Conservation (phyloP, 2,797 vertebrate species). For the Leptoclinus maculatus region DNA sequence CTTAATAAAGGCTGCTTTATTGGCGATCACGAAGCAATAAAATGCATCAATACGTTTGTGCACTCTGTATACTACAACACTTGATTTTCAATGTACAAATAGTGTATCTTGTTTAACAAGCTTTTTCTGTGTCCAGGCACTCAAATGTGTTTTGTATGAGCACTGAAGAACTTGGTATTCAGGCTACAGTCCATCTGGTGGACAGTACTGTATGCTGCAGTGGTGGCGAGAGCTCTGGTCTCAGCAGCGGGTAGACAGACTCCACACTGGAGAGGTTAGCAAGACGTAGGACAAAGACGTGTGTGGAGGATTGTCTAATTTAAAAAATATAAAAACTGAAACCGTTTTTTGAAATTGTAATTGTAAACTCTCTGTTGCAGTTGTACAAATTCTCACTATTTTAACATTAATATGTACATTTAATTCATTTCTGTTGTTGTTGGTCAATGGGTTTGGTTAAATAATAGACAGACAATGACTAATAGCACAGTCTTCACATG, state of each 20-base stretch:
- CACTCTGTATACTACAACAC: neutral
- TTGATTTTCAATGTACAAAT: conserved; percentile 3
- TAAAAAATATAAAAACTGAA: neutral
- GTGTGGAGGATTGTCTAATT: neutral
- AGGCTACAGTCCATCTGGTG: conserved; percentile 55
- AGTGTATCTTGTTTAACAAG: neutral
- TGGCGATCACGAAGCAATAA: conserved; percentile 39
- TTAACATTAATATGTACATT: conserved; percentile 1
- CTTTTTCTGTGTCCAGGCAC: neutral
- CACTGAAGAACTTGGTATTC: conserved; percentile 20
- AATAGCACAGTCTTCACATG: conserved; percentile 49
- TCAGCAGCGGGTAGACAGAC: conserved; percentile 45
- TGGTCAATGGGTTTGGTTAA: conserved; percentile 30
- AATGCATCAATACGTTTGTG: conserved; percentile 21
- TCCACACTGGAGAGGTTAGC: conserved; percentile 22
- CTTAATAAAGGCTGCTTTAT: conserved; percentile 50
- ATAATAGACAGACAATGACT: conserved; percentile 47
- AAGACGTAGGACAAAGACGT: neutral
- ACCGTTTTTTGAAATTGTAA: neutral
- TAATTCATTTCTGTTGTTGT: neutral
- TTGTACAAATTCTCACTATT: conserved; percentile 1
- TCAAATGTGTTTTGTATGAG: conserved; percentile 19
- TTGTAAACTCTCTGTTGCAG: neutral
- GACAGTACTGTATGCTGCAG: conserved; percentile 35
- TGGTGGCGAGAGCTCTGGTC: conserved; percentile 36